A percentile compares a stretch with the other conserved stretches of the same genome.
phyloP scores from a whole-genome alignment of 1,140 invertebrate species.

The Cydia strobilella region DNA sequence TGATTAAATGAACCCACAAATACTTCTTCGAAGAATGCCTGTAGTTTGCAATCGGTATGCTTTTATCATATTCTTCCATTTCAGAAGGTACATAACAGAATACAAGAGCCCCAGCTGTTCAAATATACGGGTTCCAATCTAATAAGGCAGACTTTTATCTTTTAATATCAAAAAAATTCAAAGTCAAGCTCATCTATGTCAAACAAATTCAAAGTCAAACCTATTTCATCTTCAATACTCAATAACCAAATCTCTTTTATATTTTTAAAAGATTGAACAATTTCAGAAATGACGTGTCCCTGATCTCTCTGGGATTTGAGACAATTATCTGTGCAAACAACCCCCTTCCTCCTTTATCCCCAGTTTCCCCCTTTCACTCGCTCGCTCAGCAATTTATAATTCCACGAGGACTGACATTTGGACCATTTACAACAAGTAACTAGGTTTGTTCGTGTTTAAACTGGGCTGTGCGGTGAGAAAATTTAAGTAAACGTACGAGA shows the following conservation, averaged over 20 bases:
- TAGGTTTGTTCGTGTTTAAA: not conserved
- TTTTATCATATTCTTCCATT: no score
- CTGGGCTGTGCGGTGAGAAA: no score
- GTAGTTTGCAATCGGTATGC: no score
- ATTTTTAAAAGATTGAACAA: conserved; percentile 18
- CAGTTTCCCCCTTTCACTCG: not conserved
- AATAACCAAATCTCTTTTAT: not conserved
- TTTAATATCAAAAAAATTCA: not conserved
- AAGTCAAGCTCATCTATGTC: not conserved
- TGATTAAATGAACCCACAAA: no score
- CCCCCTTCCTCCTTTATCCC: conserved; percentile 1
- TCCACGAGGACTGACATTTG: conserved; percentile 32
- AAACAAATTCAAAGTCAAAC: not conserved
- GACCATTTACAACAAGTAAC: not conserved
- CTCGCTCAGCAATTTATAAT: conserved; percentile 45
- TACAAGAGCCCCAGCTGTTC: not conserved
- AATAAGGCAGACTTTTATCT: not conserved
- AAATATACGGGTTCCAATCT: not conserved
- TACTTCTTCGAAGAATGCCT: no score
- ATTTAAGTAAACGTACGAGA: no score
- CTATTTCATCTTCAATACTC: not conserved
- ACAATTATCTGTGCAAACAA: conserved; percentile 47
- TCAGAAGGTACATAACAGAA: no score
- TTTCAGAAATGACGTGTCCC: not conserved
- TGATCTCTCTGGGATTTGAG: conserved; percentile 34